Evolutionary conservation across 2,888 invertebrate genomes (phyloP).

Genomic region (Pimpla rufipes): DNA sequence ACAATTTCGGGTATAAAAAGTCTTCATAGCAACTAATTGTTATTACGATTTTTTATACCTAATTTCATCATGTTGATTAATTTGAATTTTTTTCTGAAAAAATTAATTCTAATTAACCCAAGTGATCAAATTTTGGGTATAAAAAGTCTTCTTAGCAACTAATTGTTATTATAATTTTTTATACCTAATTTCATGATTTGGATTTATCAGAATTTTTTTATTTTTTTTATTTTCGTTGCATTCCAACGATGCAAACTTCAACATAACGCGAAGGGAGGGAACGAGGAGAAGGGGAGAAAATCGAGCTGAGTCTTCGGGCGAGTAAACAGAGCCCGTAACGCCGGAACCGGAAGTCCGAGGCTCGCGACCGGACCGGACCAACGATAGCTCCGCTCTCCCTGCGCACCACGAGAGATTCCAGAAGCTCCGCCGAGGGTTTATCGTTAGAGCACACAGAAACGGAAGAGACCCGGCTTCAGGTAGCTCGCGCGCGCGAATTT

Average conservation of each 20-base stretch:
- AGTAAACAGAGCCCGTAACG: slow-evolving; percentile 28
- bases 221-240: neutral
- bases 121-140: too few species aligned
- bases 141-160: too few species aligned
- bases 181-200: too few species aligned
- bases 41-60: too few species aligned
- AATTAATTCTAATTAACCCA: too few species aligned
- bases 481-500: slow-evolving; percentile 61
- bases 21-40: too few species aligned
- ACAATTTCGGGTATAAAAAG: too few species aligned
- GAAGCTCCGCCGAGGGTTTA: slow-evolving; percentile 26
- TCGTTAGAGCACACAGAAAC: slow-evolving; percentile 14
- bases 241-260: slow-evolving; percentile 26
- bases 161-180: too few species aligned
- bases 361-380: neutral
- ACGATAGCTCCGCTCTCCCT: neutral
- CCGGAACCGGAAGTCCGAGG: slow-evolving; percentile 47
- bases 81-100: too few species aligned
- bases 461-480: neutral
- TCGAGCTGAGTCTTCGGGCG: neutral
- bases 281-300: too few species aligned
- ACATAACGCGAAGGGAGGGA: neutral
- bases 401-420: slow-evolving; percentile 23
- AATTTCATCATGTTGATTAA: too few species aligned
- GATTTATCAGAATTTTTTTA: too few species aligned